phyloP scores from a whole-genome alignment of 2,113 vertebrate species.

The Takifugu bimaculatus region DNA sequence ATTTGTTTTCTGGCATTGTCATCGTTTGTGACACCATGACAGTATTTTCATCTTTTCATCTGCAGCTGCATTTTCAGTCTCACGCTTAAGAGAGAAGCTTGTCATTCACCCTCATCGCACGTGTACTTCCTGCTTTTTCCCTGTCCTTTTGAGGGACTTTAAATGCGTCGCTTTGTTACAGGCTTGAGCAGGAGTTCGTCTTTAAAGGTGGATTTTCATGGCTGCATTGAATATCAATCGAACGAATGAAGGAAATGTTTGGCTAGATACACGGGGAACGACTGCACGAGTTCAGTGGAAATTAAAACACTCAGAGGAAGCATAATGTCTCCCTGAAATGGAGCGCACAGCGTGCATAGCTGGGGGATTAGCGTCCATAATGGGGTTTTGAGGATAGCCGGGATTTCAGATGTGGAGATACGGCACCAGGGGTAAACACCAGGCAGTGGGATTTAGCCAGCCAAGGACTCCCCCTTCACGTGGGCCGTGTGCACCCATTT shows the following conservation, averaged over 20 bases:
- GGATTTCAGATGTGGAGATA: conserved; percentile 71
- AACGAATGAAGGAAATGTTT: conserved; percentile 16
- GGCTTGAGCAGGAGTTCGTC: conserved; percentile 2
- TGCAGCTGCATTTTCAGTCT: conserved; percentile 23
- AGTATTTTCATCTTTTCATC: conserved; percentile 30
- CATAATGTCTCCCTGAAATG: conserved; percentile 43
- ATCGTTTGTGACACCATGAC: conserved; percentile 17
- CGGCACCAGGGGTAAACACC: conserved; percentile 64
- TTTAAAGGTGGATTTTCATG: background rate
- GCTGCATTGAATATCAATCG: conserved; percentile 3
- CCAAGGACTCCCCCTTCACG: conserved; percentile 50
- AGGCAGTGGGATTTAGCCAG: conserved; percentile 58
- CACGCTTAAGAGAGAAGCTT: conserved; percentile 10
- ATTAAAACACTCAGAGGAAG: conserved; percentile 46
- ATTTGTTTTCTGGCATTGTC: conserved; percentile 20
- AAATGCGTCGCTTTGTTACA: no score
- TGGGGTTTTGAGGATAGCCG: conserved; percentile 69
- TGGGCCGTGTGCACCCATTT: conserved; percentile 52
- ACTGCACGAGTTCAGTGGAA: conserved; percentile 35
- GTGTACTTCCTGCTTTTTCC: conserved; percentile 3
- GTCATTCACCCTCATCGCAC: conserved; percentile 9
- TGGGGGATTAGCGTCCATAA: conserved; percentile 65
- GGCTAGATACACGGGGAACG: conserved; percentile 11
- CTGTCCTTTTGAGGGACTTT: no score
- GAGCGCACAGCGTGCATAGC: conserved; percentile 30